Evolutionary conservation across 2,113 vertebrate genomes (phyloP).

Genomic region (Acrocephalus kingi): DNA sequence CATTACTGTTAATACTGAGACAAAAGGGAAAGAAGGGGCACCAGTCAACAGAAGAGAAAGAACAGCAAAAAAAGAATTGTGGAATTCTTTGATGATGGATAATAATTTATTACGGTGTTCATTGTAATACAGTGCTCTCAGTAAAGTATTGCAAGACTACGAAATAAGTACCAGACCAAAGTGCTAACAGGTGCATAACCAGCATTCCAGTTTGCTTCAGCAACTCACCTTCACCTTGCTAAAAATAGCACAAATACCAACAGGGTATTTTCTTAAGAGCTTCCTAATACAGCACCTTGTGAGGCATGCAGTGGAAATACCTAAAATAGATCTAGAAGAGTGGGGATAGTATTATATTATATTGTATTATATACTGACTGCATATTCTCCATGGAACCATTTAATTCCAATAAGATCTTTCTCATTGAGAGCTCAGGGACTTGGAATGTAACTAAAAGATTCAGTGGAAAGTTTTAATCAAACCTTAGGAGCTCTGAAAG

Average conservation of each 20-base stretch:
- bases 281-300: neutral
- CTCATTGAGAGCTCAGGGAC: neutral
- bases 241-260: neutral
- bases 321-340: neutral
- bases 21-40: neutral
- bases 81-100: constrained; percentile 26
- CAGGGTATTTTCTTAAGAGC: neutral
- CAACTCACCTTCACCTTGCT: neutral
- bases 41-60: neutral
- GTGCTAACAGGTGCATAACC: constrained; percentile 5
- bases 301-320: neutral
- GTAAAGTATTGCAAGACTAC: constrained; percentile 35
- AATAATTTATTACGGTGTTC: constrained; percentile 5
- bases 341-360: neutral
- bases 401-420: neutral
- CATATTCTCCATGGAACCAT: neutral
- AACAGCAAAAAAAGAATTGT: neutral
- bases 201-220: neutral
- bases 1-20: neutral
- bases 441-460: neutral
- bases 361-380: neutral
- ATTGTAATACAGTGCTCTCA: neutral
- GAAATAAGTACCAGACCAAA: constrained; percentile 16
- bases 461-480: neutral
- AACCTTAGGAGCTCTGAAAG: neutral